Percentiles rank a stretch among this genome's conserved stretches.
These are phyloP conservation scores for Apocheima hispidaria DNA, from an alignment of 2,888 invertebrate species.

Conservation along the genomic window DNA sequence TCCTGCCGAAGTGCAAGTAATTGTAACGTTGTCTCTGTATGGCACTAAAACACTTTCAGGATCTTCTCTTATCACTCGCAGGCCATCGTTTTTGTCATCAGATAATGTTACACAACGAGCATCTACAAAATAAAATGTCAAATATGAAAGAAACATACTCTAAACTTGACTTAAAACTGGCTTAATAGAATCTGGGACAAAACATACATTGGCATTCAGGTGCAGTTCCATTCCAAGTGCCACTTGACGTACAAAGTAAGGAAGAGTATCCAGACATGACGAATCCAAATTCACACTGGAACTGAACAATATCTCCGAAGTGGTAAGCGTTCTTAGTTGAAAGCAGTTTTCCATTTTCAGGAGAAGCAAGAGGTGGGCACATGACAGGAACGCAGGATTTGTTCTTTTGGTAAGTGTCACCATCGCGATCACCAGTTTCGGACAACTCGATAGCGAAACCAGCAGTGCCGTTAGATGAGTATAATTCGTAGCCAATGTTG, in stretches of 20 bases:
- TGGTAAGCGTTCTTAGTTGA: conserved; percentile 94
- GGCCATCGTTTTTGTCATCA: conserved; percentile 95
- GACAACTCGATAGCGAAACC: conserved; percentile 92
- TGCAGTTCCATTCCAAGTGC: conserved; percentile 96
- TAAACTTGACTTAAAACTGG: background rate
- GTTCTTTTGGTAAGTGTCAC: conserved; percentile 95
- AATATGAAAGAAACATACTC: background rate
- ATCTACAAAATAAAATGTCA: conserved; percentile 82
- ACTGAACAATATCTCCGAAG: conserved; percentile 95
- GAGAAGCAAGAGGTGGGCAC: conserved; percentile 92
- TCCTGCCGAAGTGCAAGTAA: conserved; percentile 92
- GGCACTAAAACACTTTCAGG: conserved; percentile 94
- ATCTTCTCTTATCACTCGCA: conserved; percentile 91
- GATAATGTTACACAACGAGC: conserved; percentile 96
- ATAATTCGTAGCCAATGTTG: conserved; percentile 96
- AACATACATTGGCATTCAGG: conserved; percentile 96
- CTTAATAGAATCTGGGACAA: background rate
- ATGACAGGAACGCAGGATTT: conserved; percentile 98
- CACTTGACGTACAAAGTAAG: conserved; percentile 94
- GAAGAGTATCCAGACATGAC: conserved; percentile 95
- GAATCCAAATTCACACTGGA: conserved; percentile 98
- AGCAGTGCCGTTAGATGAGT: conserved; percentile 95
- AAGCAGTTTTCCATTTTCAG: conserved; percentile 94
- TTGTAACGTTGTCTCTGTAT: conserved; percentile 95
- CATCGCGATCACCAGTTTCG: conserved; percentile 95